Evolutionary conservation across 2,797 vertebrate species (phyloP).

Genomic region (Acanthurus tractus): DNA sequence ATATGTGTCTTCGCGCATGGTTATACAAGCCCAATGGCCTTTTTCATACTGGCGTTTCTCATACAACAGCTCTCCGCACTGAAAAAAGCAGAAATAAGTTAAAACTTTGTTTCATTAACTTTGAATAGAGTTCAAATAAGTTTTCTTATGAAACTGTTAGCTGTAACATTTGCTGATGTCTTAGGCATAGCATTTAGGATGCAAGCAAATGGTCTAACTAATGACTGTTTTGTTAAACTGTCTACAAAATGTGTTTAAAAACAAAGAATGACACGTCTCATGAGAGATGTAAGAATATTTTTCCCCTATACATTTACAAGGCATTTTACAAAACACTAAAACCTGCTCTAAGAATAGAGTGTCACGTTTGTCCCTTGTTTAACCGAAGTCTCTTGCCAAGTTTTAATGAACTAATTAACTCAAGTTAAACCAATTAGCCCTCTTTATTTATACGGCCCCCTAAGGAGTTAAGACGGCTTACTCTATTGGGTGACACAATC

Average conservation of each 20-base stretch:
- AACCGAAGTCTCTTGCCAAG: constrained; percentile 52
- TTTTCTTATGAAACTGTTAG: not conserved
- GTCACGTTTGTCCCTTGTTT: constrained; percentile 56
- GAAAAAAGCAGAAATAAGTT: constrained; percentile 18
- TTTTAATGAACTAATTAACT: constrained; percentile 75
- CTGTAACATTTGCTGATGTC: not conserved
- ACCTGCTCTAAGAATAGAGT: constrained; percentile 58
- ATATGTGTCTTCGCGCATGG: constrained; percentile 88
- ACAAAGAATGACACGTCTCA: not conserved
- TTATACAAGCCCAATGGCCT: constrained; percentile 92
- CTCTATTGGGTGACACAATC: constrained; percentile 42
- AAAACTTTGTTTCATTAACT: not conserved
- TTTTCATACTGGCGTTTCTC: constrained; percentile 91
- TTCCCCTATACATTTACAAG: not conserved
- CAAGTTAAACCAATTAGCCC: constrained; percentile 80
- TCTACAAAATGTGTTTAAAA: not conserved
- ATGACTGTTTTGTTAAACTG: not conserved
- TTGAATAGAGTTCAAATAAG: not conserved
- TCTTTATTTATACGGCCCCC: constrained; percentile 74
- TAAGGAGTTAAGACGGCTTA: constrained; percentile 69
- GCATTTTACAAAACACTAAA: constrained; percentile 16
- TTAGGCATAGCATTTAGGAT: not conserved
- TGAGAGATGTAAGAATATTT: not conserved
- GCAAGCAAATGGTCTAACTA: not conserved
- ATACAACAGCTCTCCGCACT: constrained; percentile 90